Base-by-base conservation (phyloP, 2,113 vertebrate genomes). In the Pan paniscus region DNA sequence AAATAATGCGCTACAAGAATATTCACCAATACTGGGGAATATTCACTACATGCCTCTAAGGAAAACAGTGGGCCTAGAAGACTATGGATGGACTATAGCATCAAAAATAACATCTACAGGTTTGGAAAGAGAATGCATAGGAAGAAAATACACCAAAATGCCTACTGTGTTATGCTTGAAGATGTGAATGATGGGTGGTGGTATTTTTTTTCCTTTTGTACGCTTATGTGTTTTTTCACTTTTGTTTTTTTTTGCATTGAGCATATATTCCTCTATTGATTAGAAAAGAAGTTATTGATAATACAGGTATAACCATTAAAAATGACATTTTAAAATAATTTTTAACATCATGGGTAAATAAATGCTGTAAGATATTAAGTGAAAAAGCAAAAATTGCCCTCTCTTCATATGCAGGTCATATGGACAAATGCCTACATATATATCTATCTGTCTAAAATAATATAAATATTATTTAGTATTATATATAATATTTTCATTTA, bases 201-300 rank as follows among this genome's bases (percentile, higher is more conserved):
- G 17, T 25, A 8, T 7, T 9, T 50, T 50, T 50, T 59, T 50
- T 5, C 16, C 18, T 59, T 91, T 78, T 22, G 40, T 57, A 46
- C 16, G 11, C 48, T 72, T 90, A 55, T 64, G 30, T 18, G 22
- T 40, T 40, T 61, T 18, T 59, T 50, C 25, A 40, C 16, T 73
- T 52, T 93, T 48, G 46, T 93, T 48, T 68, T 43, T 93, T 57
- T 76, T 68, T 88, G 43, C 43, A 40, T 10, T 72, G 18, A 83
- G 50, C 40, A 83, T 72, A 93, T 88, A 40, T 55, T 70, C 61
- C 7, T 38, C 57, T 38, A 52, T 32, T 73, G 30, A 57, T 70
- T 91, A 64, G n/a, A 94, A 61, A 35, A 78, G 25, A 94, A 61
- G 22, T 64, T 79, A 92, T 43, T 55, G 43, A 55, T 78, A 83